Evolutionary conservation across 2,888 invertebrate genomes (phyloP), one percentile per base, ranked within the genome.

Genomic region (Muscina levida): DNA sequence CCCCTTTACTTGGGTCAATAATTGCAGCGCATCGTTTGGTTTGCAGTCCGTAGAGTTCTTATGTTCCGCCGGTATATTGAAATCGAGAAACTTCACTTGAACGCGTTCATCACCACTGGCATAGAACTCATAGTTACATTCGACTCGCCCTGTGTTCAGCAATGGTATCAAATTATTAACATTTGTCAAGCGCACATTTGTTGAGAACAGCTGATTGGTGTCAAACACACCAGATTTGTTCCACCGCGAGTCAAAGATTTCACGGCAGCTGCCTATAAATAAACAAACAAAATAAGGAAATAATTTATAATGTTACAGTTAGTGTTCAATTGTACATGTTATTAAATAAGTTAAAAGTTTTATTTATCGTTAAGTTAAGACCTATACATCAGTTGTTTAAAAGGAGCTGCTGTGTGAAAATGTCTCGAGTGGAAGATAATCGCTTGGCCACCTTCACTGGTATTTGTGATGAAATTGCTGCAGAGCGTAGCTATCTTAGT

Each of bases 41-140:
- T 87, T 86, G 65, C 90, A 90, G 22, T 84, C 85, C 56, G 85
- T 87, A 17, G 87, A 84, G 66, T 89, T 89, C 72, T 88, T 87
- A 5, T 31, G 31, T 44, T 88, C 87, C 6, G 87, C 86, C 0
- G 90, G 90, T 39, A 91, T 85, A 77, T 88, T 89, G 17, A 90
- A 90, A 68, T 90, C 91, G 1, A 87, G 87, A 77, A 91, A 91
- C 70, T 87, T 88, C 8, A 91, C 89, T 88, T 81, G 81, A 26
- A 97, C 94, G 86, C 96, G 92, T 90, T 98, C 97, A 85, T 95
- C 72, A 94, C 70, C 95, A 95, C 83, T 94, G 53, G 97, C 97
- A 87, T 95, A 95, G 91, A 98, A 98, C 88, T 97, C 96, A 91
- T 96, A 98, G 86, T 95, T 94, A 91, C 98, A 98, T 85, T 88